Conservation (phyloP, 2,113 vertebrate species). For the Ceyx melanurus region DNA sequence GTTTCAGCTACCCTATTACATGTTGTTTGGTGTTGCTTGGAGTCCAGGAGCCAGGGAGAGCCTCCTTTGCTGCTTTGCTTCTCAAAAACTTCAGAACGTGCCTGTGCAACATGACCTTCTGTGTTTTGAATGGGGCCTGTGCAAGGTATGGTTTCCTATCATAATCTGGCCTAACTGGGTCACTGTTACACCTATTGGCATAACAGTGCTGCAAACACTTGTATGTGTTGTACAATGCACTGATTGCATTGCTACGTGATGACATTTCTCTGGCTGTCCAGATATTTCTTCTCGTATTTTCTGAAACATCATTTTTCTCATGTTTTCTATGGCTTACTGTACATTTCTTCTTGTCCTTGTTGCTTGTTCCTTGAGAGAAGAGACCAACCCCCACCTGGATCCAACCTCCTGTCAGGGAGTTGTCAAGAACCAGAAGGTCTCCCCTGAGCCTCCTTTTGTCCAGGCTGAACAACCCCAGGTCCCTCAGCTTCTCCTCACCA, state of each 20-base stretch:
- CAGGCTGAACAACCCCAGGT: background rate
- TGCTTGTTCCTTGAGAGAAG: background rate
- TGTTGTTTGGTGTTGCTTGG: background rate
- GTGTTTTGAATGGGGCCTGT: slow-evolving; percentile 1
- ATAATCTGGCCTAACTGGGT: background rate
- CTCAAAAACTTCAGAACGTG: background rate
- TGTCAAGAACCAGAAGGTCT: background rate
- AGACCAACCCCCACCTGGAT: background rate
- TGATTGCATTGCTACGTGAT: background rate
- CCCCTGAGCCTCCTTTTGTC: background rate
- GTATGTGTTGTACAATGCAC: background rate
- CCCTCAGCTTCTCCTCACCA: background rate
- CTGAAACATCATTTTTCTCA: background rate
- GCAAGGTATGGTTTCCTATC: background rate
- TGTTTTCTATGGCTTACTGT: slow-evolving; percentile 17
- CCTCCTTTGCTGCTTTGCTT: background rate
- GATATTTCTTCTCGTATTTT: slow-evolving; percentile 30
- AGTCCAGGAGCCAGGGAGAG: background rate
- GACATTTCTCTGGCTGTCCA: slow-evolving; percentile 26
- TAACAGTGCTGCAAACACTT: background rate
- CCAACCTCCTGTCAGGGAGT: background rate
- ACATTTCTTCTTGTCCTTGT: background rate
- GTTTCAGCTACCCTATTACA: background rate
- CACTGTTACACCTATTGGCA: background rate
- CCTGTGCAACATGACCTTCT: background rate